Evolutionary conservation across 2,888 invertebrate genomes (phyloP).

Genomic region (Punctoribates punctum): DNA sequence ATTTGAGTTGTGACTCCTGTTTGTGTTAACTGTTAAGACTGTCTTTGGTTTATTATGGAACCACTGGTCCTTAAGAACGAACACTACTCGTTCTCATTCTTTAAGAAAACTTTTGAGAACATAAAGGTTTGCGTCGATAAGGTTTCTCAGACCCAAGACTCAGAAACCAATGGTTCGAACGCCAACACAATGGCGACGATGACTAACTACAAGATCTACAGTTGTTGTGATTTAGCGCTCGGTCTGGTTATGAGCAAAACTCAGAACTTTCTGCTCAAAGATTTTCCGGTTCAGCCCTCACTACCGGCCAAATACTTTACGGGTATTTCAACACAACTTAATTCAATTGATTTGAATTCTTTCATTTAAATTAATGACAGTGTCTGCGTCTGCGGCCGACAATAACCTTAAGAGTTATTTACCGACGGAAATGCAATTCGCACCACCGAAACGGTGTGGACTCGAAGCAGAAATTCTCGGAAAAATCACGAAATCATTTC

Average conservation of each 20-base stretch:
- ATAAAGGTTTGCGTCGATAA: constrained; percentile 65
- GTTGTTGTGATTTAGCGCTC: constrained; percentile 89
- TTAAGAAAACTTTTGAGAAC: constrained; percentile 84
- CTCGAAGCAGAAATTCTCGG: constrained; percentile 44
- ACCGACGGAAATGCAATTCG: constrained; percentile 70
- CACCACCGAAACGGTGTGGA: constrained; percentile 53
- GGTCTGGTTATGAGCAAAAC: constrained; percentile 83
- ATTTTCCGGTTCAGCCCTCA: constrained; percentile 77
- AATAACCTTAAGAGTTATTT: constrained; percentile 60
- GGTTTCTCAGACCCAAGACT: constrained; percentile 35
- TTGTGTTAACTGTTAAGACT: constrained; percentile 57
- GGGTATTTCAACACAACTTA: constrained; percentile 36
- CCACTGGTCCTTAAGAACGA: constrained; percentile 89
- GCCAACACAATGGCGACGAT: constrained; percentile 42
- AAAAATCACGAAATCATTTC: constrained; percentile 44
- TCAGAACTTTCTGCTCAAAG: constrained; percentile 80
- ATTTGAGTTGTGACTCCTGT: constrained; percentile 24
- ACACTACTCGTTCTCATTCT: constrained; percentile 90
- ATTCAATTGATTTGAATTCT: background rate
- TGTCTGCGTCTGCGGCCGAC: constrained; percentile 40
- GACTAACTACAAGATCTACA: constrained; percentile 64
- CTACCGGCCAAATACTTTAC: constrained; percentile 69
- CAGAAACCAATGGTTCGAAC: constrained; percentile 23
- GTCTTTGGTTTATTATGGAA: constrained; percentile 90
- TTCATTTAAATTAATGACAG: background rate